Evolutionary conservation across 37 sponge, comb jelly and placozoan genomes (phyloP).

Genomic region (Amphimedon queenslandica): DNA sequence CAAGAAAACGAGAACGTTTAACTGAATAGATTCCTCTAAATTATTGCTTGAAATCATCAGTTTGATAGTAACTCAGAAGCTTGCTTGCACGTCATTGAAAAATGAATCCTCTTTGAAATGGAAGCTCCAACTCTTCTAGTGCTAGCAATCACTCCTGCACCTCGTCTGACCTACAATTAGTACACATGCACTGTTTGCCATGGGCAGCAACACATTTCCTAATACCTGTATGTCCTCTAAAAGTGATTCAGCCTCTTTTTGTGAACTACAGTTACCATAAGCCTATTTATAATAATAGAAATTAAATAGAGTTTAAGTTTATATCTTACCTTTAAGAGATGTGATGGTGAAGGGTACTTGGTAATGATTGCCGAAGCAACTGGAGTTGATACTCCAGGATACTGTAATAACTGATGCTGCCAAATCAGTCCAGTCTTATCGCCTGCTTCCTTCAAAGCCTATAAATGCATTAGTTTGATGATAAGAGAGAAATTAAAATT

Average conservation of each 20-base stretch:
- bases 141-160: constrained; percentile 52
- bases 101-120: constrained; percentile 52
- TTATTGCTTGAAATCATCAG: too few species aligned
- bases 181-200: too few species aligned
- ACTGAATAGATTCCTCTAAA: too few species aligned
- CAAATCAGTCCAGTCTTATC: constrained; percentile 52
- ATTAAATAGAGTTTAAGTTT: background rate
- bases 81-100: constrained; percentile 35
- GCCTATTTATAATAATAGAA: constrained; percentile 30
- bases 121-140: constrained; percentile 63
- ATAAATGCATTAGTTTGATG: too few species aligned
- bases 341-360: constrained; percentile 55
- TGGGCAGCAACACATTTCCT: too few species aligned
- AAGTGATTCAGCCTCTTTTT: constrained; percentile 39
- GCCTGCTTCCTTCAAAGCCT: constrained; percentile 24
- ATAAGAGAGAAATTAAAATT: too few species aligned
- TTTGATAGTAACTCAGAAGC: constrained; percentile 19
- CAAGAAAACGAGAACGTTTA: background rate
- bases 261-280: constrained; percentile 29
- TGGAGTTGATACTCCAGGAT: constrained; percentile 40
- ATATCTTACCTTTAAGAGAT: constrained; percentile 43
- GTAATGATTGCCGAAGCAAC: constrained; percentile 62
- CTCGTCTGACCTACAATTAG: constrained; percentile 60
- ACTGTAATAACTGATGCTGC: constrained; percentile 80
- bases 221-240: constrained; percentile 61